Conservation (phyloP, 2,888 invertebrate species). For the Agrotis segetum region DNA sequence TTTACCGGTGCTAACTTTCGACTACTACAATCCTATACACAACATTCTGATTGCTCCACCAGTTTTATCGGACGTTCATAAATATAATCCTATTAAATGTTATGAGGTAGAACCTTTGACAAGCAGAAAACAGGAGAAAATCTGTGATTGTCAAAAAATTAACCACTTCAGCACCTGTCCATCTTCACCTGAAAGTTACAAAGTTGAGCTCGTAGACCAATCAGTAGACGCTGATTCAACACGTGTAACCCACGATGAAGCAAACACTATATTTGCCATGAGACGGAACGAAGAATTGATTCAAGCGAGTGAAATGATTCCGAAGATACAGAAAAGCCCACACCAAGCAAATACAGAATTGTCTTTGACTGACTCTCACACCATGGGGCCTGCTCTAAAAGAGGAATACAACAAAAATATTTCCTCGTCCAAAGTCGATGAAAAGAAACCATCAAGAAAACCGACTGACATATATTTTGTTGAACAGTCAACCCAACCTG, state of each 20-base stretch:
- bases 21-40: conserved; percentile 82
- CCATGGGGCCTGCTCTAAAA: neutral
- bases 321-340: conserved; percentile 80
- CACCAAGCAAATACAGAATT: conserved; percentile 2
- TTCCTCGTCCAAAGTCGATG: neutral
- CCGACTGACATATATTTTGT: too few species aligned
- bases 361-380: neutral
- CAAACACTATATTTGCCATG: conserved; percentile 83
- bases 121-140: conserved; percentile 51
- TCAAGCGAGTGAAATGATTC: conserved; percentile 76
- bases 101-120: conserved; percentile 50
- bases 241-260: conserved; percentile 72
- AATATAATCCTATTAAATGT: conserved; percentile 71
- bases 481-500: too few species aligned
- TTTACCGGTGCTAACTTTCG: conserved; percentile 70
- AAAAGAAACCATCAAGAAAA: conserved; percentile 52
- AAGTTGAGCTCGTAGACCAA: conserved; percentile 63
- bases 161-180: conserved; percentile 46
- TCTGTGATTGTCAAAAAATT: conserved; percentile 3
- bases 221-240: conserved; percentile 61
- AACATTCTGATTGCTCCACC: conserved; percentile 75
- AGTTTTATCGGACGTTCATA: conserved; percentile 48
- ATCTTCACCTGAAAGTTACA: conserved; percentile 59
- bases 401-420: neutral
- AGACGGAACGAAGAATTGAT: conserved; percentile 79